Base-by-base conservation (phyloP, 2,113 vertebrate genomes). In the Loxodonta africana region DNA sequence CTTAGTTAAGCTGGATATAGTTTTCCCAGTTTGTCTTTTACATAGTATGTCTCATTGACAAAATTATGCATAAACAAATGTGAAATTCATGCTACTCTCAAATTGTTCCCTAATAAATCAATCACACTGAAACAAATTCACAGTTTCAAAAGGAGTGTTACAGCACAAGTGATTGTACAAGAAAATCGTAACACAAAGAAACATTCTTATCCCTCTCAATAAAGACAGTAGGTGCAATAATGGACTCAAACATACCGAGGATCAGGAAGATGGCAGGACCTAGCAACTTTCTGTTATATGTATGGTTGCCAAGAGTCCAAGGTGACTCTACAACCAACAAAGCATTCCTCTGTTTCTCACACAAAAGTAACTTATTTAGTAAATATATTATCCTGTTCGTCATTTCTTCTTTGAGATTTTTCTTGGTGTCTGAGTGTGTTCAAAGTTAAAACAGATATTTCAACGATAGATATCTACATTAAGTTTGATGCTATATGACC, bases 61-160 rank as follows among this genome's bases (percentile, higher is more conserved):
- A 91, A 71, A 65, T 83, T 46, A 23, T 94, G 25, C 48, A 67
- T 20, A 60, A 87, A 28, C 41, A 94, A 92, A 92, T 0, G 10
- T 73, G 41, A 97, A 95, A 90, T 94, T 88, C 23, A 48, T 0
- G 18, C 28, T 37, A 57, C 74, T 46, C 85, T 90, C 26, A 95
- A 62, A 69, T 88, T 93, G 37, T 67, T 71, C n/a, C 37, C 26
- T 77, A 91, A 74, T 93, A 20, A 82, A 82, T 48, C 69, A 85
- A 95, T 71, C 37, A 0, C n/a, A 83, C 23, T 83, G 78, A 17
- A 85, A 91, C 44, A 92, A 94, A 91, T 83, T 80, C 28, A 69
- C 65, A 85, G 78, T 69, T 96, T 88, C 26, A 60, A 94, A 93
- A 85, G 5, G 89, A 95, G 33, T 51, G 18, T 84, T 73, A 17